These are phyloP conservation scores for Neoaliturus tenellus DNA, from an alignment of 2,888 invertebrate genomes.

Conservation along the genomic window DNA sequence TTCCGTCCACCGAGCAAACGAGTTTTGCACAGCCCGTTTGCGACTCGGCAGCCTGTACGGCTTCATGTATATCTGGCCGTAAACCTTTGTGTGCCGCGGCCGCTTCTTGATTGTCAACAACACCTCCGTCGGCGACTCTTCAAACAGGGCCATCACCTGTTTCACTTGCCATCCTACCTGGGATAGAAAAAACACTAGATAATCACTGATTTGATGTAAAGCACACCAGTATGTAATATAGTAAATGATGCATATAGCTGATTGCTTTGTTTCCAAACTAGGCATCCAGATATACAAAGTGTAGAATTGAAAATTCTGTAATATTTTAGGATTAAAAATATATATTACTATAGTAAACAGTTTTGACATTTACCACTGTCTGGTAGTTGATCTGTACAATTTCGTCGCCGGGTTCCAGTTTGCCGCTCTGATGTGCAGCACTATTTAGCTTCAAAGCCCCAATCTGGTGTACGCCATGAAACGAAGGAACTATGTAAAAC, in stretches of 20 bases:
- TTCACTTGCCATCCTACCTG: constrained; percentile 90
- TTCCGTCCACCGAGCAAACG: constrained; percentile 81
- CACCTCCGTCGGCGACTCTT: constrained; percentile 88
- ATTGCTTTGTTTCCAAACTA: too few relatives aligned
- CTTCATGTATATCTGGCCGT: constrained; percentile 84
- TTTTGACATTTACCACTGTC: constrained; percentile 72
- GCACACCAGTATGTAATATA: too few relatives aligned
- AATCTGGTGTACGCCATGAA: constrained; percentile 86
- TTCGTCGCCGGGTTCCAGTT: constrained; percentile 97
- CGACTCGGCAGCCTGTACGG: constrained; percentile 84
- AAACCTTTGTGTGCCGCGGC: constrained; percentile 87
- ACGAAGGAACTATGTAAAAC: constrained; percentile 91
- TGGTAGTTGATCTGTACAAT: constrained; percentile 90
- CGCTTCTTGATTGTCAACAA: constrained; percentile 88
- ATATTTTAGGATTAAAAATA: too few relatives aligned
- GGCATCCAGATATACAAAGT: too few relatives aligned
- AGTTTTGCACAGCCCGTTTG: constrained; percentile 76
- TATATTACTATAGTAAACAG: too few relatives aligned
- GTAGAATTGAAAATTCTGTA: too few relatives aligned
- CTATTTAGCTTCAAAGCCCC: constrained; percentile 94
- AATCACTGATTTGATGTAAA: too few relatives aligned
- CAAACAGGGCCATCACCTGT: constrained; percentile 83
- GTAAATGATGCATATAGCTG: too few relatives aligned
- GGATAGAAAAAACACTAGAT: constrained; percentile 41
- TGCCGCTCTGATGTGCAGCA: constrained; percentile 93